Conservation (phyloP, 1,140 invertebrate genomes). For the Leptoteleia sp. region DNA sequence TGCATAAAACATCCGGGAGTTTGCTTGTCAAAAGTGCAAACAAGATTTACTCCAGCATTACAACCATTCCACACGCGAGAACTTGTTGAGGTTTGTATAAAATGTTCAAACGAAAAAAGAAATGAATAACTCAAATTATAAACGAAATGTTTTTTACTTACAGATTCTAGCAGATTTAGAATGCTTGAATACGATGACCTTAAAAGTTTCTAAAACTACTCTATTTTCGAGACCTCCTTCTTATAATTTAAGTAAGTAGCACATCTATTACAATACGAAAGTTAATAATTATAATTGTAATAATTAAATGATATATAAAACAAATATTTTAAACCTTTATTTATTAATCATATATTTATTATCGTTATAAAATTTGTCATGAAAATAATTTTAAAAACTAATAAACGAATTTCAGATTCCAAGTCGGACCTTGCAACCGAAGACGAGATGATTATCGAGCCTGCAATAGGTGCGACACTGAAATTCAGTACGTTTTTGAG, state of each 20-base stretch:
- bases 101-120: neutral
- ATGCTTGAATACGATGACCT: slow-evolving; percentile 73
- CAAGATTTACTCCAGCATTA: slow-evolving; percentile 81
- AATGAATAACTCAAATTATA: no score
- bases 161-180: slow-evolving; percentile 78
- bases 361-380: slow-evolving; percentile 52
- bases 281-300: no score
- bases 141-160: slow-evolving; percentile 3
- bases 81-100: slow-evolving; percentile 78
- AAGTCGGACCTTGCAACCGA: slow-evolving; percentile 77
- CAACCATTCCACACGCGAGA: slow-evolving; percentile 81
- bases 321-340: no score
- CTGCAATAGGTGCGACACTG: slow-evolving; percentile 80
- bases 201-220: slow-evolving; percentile 70
- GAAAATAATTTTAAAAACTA: slow-evolving; percentile 57
- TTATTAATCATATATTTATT: slow-evolving; percentile 53
- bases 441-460: slow-evolving; percentile 78
- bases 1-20: slow-evolving; percentile 84
- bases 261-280: neutral
- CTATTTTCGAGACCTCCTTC: slow-evolving; percentile 76
- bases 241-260: slow-evolving; percentile 71
- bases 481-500: slow-evolving; percentile 84
- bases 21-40: slow-evolving; percentile 81
- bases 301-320: no score
- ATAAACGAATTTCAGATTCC: slow-evolving; percentile 68